phyloP scores from a whole-genome alignment of 2,797 vertebrate genomes.

The Distichodus sexfasciatus region DNA sequence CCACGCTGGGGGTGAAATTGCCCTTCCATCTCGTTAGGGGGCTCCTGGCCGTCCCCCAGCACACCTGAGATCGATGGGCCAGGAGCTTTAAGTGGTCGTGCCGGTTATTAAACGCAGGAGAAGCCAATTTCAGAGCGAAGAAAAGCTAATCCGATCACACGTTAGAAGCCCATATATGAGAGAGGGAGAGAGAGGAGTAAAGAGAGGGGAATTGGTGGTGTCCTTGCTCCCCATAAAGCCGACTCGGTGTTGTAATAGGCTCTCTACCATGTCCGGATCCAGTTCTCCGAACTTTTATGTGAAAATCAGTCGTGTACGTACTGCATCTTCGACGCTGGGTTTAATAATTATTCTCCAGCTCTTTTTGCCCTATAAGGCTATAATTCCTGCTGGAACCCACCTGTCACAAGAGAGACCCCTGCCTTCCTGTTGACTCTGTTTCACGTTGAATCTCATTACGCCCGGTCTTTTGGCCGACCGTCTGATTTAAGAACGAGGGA shows the following conservation, averaged over 20 bases:
- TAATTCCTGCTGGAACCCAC: neutral
- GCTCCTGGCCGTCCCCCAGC: slow-evolving; percentile 36
- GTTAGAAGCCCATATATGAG: slow-evolving; percentile 64
- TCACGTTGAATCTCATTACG: neutral
- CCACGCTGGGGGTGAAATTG: slow-evolving; percentile 39
- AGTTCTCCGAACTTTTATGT: too few relatives aligned
- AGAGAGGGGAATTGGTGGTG: too few relatives aligned
- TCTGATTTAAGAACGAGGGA: neutral
- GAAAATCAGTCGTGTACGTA: too few relatives aligned
- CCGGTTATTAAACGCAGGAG: slow-evolving; percentile 74
- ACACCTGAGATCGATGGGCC: slow-evolving; percentile 70
- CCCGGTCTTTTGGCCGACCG: neutral
- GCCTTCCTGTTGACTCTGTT: neutral
- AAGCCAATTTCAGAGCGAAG: slow-evolving; percentile 58
- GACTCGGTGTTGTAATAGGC: too few relatives aligned
- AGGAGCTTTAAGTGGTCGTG: slow-evolving; percentile 64
- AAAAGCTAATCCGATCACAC: slow-evolving; percentile 71
- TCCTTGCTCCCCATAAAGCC: too few relatives aligned
- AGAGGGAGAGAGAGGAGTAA: slow-evolving; percentile 36
- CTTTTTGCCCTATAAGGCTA: neutral
- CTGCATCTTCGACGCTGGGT: too few relatives aligned
- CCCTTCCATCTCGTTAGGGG: slow-evolving; percentile 65
- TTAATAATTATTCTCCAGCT: neutral
- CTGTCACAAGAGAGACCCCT: neutral
- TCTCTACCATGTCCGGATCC: too few relatives aligned